Evolutionary conservation across 2,113 vertebrate genomes (phyloP), one percentile per base, ranked within the genome.

Genomic region (Hylia prasina): DNA sequence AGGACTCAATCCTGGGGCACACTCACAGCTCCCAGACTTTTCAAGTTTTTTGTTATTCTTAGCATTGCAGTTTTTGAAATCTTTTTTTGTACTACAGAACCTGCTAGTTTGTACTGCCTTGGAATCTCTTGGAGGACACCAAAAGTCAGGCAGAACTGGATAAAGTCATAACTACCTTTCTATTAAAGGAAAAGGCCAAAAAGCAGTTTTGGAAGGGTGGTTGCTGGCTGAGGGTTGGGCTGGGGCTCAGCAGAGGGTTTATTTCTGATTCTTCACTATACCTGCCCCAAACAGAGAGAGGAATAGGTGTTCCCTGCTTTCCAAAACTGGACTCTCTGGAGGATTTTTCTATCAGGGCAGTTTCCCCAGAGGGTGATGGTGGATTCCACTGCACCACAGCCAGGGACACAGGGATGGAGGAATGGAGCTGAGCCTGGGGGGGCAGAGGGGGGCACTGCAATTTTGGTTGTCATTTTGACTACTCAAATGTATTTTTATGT

Each of bases 371-470:
- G 5, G 37, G 10, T 14, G 27, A 28, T 3, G 11, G 19, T 17
- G 27, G 35, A 90, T 66, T 24, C 25, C 35, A 35, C 0, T 30
- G 42, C 24, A 28, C 23, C 81, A n/a, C 24, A 56, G 42, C 30
- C 10, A 9, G 82, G 50, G 24, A 51, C 51, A 47, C 35, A 28
- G 28, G 48, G 64, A 7, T 23, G 53, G 6, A 23, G 20, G 23
- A 27, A 20, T 4, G 60, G 24, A 72, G 51, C 20, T 3, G 9
- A 54, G 53, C 0, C 54, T 28, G 6, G 7, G 21, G 10, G 11
- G 20, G 3, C 19, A 15, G 10, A 54, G 39, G 25, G 9, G 6
- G 31, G 2, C 11, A 54, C 2, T 75, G 51, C n/a, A 28, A 9
- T 56, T 87, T 79, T 44, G 61, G 7, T 17, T n/a, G 12, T 73